Evolutionary conservation across 2,888 invertebrate species (phyloP), one percentile per base, ranked within the genome.

Genomic region (Eubasilissa splendida): DNA sequence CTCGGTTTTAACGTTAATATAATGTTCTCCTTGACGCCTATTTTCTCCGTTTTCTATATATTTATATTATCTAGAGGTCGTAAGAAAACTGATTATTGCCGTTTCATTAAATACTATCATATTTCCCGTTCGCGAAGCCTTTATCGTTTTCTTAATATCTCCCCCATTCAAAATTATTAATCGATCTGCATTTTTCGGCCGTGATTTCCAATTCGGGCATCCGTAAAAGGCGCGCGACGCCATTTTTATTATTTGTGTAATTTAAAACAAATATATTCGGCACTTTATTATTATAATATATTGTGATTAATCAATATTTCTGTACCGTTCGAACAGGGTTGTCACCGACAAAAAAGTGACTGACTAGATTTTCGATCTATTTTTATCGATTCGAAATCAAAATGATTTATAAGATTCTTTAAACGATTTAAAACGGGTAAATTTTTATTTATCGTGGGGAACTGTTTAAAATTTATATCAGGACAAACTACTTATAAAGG

Each of bases 221-320:
- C 56, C 71, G 10, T 71, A 71, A 54, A 71, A 54, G 56, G 71
- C 56, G 7, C 56, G 7, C 12, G 71, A 7, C 31, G 71, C 71
- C 56, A 71, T 71, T 71, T 71, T 71, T 71, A 22, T 71, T 11
- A 71, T 56, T 71, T 71, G 71, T 56, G 33, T 56, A 71, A 71
- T 71, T 71, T 71, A 8, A 56, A 71, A 56, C 71, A 71, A 71
- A 71, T 71, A 71, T 54, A 54, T 54, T 71, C 54, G 8, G 11
- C 71, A 4, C 71, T 71, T 71, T 56, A 56, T 63, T 63, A 63
- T 12, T 14, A 63, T 22, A 42, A 63, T 63, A 14, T 63, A 63
- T 71, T 56, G 42, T 68, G 56, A 71, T 71, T 71, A 71, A 71
- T 71, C 71, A 71, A 71, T 71, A 56, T 12, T 14, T 68, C 12